phyloP scores from a whole-genome alignment of 2,113 vertebrate genomes.

The Natator depressus region DNA sequence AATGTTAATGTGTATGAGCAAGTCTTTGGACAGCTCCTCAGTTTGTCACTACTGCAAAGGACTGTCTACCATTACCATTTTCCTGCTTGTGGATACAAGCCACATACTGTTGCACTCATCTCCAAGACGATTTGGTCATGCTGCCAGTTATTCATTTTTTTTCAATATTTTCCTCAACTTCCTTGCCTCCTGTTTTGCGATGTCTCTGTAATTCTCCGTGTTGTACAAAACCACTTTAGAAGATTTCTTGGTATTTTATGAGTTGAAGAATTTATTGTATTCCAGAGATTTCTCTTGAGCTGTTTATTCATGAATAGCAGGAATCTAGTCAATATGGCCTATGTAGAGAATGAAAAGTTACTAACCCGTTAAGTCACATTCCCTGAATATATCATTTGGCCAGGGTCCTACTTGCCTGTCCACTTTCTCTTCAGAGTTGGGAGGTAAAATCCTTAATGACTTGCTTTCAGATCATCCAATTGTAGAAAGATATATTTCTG shows the following conservation, averaged over 20 bases:
- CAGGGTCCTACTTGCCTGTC: background rate
- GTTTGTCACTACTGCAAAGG: background rate
- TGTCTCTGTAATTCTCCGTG: background rate
- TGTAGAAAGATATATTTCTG: no score
- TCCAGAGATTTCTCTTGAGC: background rate
- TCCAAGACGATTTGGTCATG: background rate
- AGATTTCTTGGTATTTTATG: background rate
- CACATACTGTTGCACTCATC: background rate
- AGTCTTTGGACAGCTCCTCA: background rate
- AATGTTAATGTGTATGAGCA: background rate
- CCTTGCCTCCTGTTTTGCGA: background rate
- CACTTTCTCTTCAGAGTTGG: no score
- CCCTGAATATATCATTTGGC: background rate
- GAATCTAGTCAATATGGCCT: background rate
- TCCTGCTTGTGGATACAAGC: background rate
- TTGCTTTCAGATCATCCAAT: no score
- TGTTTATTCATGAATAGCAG: background rate
- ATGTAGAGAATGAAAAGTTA: background rate
- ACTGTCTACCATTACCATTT: background rate
- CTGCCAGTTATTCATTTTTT: background rate
- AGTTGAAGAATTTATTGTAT: background rate
- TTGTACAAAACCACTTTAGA: background rate
- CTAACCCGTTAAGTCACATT: background rate
- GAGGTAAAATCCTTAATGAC: no score
- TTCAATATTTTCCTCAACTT: background rate